Evolutionary conservation across 2,888 invertebrate species (phyloP).

Genomic region (Diachrysia chrysitis): DNA sequence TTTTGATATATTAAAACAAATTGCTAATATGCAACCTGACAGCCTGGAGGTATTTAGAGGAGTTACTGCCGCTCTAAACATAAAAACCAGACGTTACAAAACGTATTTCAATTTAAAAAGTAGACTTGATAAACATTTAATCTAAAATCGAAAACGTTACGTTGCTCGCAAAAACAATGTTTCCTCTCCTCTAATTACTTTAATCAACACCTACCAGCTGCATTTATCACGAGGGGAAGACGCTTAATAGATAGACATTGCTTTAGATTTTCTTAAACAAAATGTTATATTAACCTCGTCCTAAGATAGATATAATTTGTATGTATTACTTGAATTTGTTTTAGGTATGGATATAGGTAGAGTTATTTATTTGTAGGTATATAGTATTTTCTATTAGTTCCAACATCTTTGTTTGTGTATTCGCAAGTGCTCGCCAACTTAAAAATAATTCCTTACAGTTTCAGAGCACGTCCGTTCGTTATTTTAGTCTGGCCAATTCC

Average conservation of each 20-base stretch:
- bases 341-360: constrained; percentile 21
- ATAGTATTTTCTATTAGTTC: constrained; percentile 50
- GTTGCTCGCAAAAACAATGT: constrained; percentile 40
- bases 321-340: neutral
- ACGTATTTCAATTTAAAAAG: neutral
- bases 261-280: constrained; percentile 32
- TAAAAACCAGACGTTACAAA: neutral
- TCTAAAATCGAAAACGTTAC: constrained; percentile 49
- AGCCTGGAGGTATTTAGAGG: neutral
- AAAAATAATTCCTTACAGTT: constrained; percentile 81
- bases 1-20: neutral
- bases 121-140: neutral
- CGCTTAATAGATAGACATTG: constrained; percentile 11
- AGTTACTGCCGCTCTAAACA: neutral
- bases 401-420: constrained; percentile 62
- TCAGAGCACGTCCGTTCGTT: constrained; percentile 83
- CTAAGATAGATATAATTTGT: neutral
- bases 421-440: constrained; percentile 64
- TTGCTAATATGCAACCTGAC: constrained; percentile 1
- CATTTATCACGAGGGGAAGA: constrained; percentile 50
- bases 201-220: constrained; percentile 56
- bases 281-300: neutral
- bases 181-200: constrained; percentile 55
- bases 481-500: constrained; percentile 82
- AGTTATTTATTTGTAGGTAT: neutral